Base-by-base conservation (phyloP, 2,888 invertebrate species). In the Leptopilina myrica region DNA sequence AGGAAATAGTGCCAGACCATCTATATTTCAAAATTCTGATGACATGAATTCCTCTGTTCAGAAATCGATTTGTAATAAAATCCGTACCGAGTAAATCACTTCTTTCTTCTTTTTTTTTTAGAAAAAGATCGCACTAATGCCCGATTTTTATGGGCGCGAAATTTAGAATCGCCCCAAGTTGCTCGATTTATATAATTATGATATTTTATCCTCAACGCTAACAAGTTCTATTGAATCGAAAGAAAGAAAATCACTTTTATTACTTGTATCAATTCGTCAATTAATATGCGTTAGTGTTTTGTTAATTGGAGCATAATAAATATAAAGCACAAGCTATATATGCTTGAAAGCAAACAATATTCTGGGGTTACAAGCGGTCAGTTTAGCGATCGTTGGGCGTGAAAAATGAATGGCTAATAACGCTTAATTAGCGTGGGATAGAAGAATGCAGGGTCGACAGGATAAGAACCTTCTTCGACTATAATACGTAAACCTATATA, bases 351-450 rank as follows among this genome's bases (percentile, higher is more conserved):
- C n/a, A n/a, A 56, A 56, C 33, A 69, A 3, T 12, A 43, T 64
- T 40, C 14, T 59, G 15, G 64, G 79, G 65, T 83, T 79, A 78
- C 64, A 69, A 73, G 59, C 80, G 82, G 73, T 81, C 79, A 62
- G 77, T 59, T 77, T 82, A 69, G 26, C 65, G 64, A 76, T 49
- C 76, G 76, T n/a, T 59, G 64, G 33, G 78, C 64, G 80, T 79
- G 83, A 84, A 85, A 73, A 73, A 73, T 73, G 73, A 73, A 73
- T 73, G 40, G 73, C 56, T 33, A 40, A 73, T 33, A 40, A 73
- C 56, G 56, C 33, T 59, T 59, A 73, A 79, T 79, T 76, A 76
- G 78, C 78, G 78, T 79, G 78, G 78, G 78, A 79, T 75, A 76
- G 20, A 53, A 33, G 78, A 78, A 78, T 78, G 78, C 65, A 65